These are phyloP conservation scores for Cantharis rustica DNA, from an alignment of 2,888 invertebrate genomes.

Conservation along the genomic window DNA sequence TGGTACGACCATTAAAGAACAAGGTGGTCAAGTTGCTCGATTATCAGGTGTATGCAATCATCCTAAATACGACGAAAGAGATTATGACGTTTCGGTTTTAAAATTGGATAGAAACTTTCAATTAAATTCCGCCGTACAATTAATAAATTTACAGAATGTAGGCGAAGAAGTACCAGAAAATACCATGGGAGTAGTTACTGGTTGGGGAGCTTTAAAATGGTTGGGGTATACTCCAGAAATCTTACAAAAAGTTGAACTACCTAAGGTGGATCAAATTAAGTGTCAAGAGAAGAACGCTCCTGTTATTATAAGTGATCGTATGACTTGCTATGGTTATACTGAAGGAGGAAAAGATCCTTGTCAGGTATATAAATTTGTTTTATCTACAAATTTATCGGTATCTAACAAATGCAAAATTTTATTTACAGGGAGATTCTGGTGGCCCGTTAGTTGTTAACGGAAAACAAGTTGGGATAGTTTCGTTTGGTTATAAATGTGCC, in stretches of 20 bases:
- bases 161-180: not conserved
- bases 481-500: conserved; percentile 7
- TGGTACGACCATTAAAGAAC: not conserved
- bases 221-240: not conserved
- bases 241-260: conserved; percentile 1
- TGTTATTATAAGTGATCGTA: not conserved
- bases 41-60: not conserved
- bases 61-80: not conserved
- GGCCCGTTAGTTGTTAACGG: not conserved
- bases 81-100: conserved; percentile 1
- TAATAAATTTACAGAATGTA: not conserved
- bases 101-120: not conserved
- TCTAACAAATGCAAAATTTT: not conserved
- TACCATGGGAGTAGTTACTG: not conserved
- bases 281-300: not conserved
- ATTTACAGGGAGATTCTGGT: conserved; percentile 11
- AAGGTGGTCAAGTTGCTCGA: not conserved
- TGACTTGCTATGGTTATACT: conserved; percentile 5
- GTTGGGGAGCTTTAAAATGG: not conserved
- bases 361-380: not conserved
- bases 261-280: not conserved
- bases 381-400: not conserved
- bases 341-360: conserved; percentile 11
- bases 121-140: not conserved
- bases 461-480: not conserved